phyloP scores from a whole-genome alignment of 2,797 vertebrate species.

The Odontamblyopus rebecca region DNA sequence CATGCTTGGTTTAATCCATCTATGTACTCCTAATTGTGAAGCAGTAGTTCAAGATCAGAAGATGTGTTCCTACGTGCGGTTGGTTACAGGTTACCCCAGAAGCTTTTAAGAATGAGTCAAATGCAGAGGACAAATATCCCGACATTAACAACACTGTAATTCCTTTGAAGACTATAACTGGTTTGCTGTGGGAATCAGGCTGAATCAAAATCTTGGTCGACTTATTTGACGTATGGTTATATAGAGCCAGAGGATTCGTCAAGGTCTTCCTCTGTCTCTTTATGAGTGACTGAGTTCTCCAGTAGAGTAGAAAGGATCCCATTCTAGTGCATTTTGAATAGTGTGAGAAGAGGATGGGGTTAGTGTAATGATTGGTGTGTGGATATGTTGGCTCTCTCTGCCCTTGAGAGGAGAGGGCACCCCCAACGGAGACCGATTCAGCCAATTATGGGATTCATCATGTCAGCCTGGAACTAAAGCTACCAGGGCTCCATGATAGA shows the following conservation, averaged over 20 bases:
- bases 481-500: slow-evolving; percentile 29
- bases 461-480: slow-evolving; percentile 40
- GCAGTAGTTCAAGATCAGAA: no score
- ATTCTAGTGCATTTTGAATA: slow-evolving; percentile 56
- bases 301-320: slow-evolving; percentile 61
- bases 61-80: no score
- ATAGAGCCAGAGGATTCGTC: slow-evolving; percentile 57
- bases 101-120: no score
- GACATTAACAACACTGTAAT: no score
- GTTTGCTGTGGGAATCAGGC: no score
- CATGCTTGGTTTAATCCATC: no score
- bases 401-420: slow-evolving; percentile 58
- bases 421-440: slow-evolving; percentile 31
- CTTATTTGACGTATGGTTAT: slow-evolving; percentile 49
- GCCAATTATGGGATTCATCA: slow-evolving; percentile 59
- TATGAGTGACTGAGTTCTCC: slow-evolving; percentile 19
- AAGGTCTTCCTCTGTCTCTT: slow-evolving; percentile 53
- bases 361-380: slow-evolving; percentile 51
- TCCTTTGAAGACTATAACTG: no score
- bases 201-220: slow-evolving; percentile 44
- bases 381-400: slow-evolving; percentile 39
- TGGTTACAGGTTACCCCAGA: no score
- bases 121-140: no score
- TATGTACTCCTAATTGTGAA: no score
- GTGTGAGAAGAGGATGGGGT: slow-evolving; percentile 61